Conservation (phyloP, 2,888 invertebrate species). For the Antheraea assamensis region DNA sequence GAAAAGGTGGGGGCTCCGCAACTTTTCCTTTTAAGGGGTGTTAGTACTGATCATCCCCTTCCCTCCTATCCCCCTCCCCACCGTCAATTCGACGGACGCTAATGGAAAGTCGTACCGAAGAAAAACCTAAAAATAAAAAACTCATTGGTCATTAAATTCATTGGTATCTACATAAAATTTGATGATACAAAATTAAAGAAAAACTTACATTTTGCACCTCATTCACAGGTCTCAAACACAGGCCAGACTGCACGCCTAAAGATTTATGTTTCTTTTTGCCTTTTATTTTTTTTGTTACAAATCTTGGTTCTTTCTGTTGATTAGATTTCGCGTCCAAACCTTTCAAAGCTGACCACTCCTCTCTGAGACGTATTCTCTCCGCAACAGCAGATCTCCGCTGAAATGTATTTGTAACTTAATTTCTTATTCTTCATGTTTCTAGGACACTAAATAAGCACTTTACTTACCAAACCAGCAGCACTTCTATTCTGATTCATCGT, state of each 20-base stretch:
- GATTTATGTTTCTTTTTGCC: constrained; percentile 7
- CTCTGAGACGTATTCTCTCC: constrained; percentile 61
- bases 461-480: constrained; percentile 67
- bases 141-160: neutral
- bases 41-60: too few species aligned
- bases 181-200: neutral
- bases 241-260: neutral
- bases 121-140: too few species aligned
- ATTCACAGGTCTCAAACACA: neutral
- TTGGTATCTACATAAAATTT: neutral
- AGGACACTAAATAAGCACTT: neutral
- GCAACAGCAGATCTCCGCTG: constrained; percentile 70
- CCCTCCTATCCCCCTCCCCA: too few species aligned
- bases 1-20: too few species aligned
- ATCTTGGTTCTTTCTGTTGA: constrained; percentile 5
- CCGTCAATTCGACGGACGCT: too few species aligned
- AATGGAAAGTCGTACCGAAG: too few species aligned
- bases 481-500: constrained; percentile 43
- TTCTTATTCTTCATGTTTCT: neutral
- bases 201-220: neutral
- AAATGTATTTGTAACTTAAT: constrained; percentile 22
- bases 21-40: too few species aligned
- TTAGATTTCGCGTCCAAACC: constrained; percentile 38
- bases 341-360: constrained; percentile 72
- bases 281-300: neutral